Base-by-base conservation (phyloP, 2,888 invertebrate genomes). In the Pachydiplax longipennis region DNA sequence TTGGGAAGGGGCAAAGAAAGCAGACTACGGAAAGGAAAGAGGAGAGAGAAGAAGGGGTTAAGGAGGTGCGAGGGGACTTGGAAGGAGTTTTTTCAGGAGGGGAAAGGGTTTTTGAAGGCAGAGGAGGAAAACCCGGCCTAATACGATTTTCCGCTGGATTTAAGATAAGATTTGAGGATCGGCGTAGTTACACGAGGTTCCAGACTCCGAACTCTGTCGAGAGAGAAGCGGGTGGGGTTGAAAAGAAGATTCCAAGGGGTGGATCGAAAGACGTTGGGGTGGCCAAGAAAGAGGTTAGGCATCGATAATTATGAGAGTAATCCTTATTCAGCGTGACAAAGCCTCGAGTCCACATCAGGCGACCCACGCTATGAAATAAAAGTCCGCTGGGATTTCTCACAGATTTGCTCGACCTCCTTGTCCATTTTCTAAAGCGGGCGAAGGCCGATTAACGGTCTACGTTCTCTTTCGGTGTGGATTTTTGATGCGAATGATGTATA, bases 121-220 rank as follows among this genome's bases (percentile, higher is more conserved):
- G 80, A 53, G 37, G 25, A 81, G 58, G 81, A 87, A 87, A 87
- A 87, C 87, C 93, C 93, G 93, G 93, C 93, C 95, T 95, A 95
- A 96, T 95, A 95, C 95, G 95, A 96, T 96, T 96, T 95, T 95
- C 95, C 95, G 95, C 95, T 94, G 95, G 95, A 95, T 95, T 95
- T 95, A 94, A 95, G 95, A 94, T 95, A 95, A 95, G 95, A 95
- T 95, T 95, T 95, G 93, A 93, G 93, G 91, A 91, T 91, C 90
- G 87, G 87, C 61, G 87, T 87, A 87, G 87, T 87, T 87, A 87
- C 87, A 87, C 87, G 87, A 87, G 87, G 87, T 87, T 87, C 87
- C 87, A 65, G 87, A 90, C 90, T 81, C 90, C 90, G 61, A 87
- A 37, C 61, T 87, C 61, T 61, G 61, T 58, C 58, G 83, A 58